Conservation (phyloP, 2,113 vertebrate species). For the Psilopsiagon aymara region DNA sequence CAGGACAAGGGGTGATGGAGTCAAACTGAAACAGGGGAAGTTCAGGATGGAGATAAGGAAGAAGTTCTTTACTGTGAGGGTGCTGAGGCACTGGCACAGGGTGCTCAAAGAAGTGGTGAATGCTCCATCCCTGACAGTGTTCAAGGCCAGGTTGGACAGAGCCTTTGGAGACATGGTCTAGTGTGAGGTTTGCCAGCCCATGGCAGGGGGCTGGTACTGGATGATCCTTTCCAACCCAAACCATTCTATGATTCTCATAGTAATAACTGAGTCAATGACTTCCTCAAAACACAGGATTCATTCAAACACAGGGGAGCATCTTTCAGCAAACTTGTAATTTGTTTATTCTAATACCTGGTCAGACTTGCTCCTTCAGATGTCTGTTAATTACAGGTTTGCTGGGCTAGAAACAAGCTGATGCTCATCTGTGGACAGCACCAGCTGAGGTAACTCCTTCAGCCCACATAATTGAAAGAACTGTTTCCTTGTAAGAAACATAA, state of each 20-base stretch:
- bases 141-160: not conserved
- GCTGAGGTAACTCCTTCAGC: not conserved
- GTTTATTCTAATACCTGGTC: not conserved
- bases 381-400: not conserved
- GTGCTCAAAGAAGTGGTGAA: not conserved
- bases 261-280: not conserved
- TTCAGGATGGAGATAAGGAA: not conserved
- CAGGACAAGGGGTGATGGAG: not conserved
- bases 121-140: not conserved
- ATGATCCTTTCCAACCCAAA: not conserved
- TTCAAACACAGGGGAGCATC: not conserved
- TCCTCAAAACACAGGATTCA: rapidly evolving
- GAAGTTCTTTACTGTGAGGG: not conserved
- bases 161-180: not conserved
- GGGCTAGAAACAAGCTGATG: not conserved
- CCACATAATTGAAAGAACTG: not conserved
- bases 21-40: not conserved
- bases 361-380: not conserved
- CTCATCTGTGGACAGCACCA: not conserved
- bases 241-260: not conserved
- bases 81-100: rapidly evolving
- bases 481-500: not conserved
- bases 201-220: not conserved
- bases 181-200: not conserved
- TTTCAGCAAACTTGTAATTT: not conserved